Conservation (phyloP, 2,113 vertebrate genomes). For the Malaclemys terrapin region DNA sequence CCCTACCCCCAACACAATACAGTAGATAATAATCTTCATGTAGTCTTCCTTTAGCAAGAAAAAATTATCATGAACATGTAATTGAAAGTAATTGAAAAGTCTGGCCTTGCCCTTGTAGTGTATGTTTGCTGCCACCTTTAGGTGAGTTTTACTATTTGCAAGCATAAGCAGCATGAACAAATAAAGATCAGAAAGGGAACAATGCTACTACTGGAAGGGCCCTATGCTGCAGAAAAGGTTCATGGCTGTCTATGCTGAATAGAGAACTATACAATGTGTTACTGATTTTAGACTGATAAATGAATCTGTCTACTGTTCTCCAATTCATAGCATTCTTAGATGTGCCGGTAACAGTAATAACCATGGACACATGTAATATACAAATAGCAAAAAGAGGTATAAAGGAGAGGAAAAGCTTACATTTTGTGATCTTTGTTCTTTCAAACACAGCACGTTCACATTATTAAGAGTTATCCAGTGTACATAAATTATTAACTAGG, state of each 20-base stretch:
- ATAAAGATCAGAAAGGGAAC: background rate
- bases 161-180: background rate
- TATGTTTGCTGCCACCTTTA: slow-evolving; percentile 81
- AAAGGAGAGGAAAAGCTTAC: background rate
- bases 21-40: background rate
- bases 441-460: slow-evolving; percentile 2
- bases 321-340: background rate
- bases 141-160: slow-evolving; percentile 31
- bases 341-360: background rate
- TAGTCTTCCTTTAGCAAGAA: slow-evolving; percentile 8
- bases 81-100: slow-evolving; percentile 41
- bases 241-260: background rate
- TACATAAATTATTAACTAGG: background rate
- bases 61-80: slow-evolving; percentile 13
- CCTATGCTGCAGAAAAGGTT: background rate
- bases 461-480: background rate
- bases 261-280: background rate
- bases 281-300: background rate
- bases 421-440: background rate
- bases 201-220: fast-evolving
- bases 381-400: slow-evolving; percentile 1
- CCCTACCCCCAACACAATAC: background rate
- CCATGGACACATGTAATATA: background rate
- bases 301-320: background rate
- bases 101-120: slow-evolving; percentile 24